A percentile compares a stretch with the other conserved stretches of the same genome.
Conservation (phyloP, 2,888 invertebrate species). For the Luffia ferchaultella region DNA sequence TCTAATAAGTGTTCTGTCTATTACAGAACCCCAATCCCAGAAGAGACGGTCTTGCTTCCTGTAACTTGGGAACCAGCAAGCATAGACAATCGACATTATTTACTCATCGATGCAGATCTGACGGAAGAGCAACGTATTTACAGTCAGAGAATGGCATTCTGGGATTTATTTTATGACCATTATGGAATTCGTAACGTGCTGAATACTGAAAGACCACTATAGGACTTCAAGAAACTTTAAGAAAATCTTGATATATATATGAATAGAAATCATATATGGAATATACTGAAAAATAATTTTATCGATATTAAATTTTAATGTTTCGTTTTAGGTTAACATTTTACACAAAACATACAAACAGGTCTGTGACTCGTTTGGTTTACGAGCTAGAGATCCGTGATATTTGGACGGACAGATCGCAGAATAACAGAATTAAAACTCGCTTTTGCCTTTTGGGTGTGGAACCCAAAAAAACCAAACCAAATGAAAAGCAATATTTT, state of each 20-base stretch:
- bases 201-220: background rate
- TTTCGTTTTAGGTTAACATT: too few relatives aligned
- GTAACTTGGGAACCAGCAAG: conserved; percentile 35
- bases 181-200: conserved; percentile 23
- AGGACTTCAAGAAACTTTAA: too few relatives aligned
- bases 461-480: too few relatives aligned
- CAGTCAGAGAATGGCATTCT: conserved; percentile 45
- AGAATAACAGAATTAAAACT: too few relatives aligned
- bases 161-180: conserved; percentile 45
- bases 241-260: background rate
- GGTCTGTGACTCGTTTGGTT: too few relatives aligned
- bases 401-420: too few relatives aligned
- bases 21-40: conserved; percentile 45
- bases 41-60: conserved; percentile 27
- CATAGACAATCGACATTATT: conserved; percentile 29
- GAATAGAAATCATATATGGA: background rate
- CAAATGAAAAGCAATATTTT: too few relatives aligned
- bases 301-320: too few relatives aligned
- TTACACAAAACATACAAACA: too few relatives aligned
- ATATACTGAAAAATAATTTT: background rate
- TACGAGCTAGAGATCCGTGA: too few relatives aligned
- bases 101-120: conserved; percentile 38
- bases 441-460: too few relatives aligned
- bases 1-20: conserved; percentile 2
- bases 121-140: conserved; percentile 30